Evolutionary conservation across 2,888 invertebrate species (phyloP).

Genomic region (Entomobrya multifasciata): DNA sequence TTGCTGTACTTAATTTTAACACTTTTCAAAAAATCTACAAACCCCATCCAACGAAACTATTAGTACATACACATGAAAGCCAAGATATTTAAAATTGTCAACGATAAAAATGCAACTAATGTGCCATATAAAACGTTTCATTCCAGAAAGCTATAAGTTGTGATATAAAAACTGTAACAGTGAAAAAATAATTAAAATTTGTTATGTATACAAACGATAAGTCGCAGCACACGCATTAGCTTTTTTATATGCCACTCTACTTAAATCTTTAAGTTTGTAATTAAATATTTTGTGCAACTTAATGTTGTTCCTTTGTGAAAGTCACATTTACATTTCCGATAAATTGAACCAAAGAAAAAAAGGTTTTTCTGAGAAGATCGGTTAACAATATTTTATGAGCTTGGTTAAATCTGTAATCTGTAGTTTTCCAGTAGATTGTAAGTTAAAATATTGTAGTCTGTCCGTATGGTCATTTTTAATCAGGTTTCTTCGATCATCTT

Average conservation of each 20-base stretch:
- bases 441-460: too few species aligned
- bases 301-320: neutral
- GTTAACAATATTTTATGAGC: slow-evolving; percentile 46
- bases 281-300: neutral
- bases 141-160: slow-evolving; percentile 62
- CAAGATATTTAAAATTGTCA: too few species aligned
- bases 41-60: too few species aligned
- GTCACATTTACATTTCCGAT: slow-evolving; percentile 9
- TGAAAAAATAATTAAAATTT: neutral
- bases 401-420: slow-evolving; percentile 24
- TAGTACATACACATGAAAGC: too few species aligned
- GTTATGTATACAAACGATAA: neutral
- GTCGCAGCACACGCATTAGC: slow-evolving; percentile 12
- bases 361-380: slow-evolving; percentile 23
- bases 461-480: neutral
- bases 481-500: neutral
- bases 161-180: slow-evolving; percentile 31
- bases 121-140: slow-evolving; percentile 61
- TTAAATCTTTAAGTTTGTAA: too few species aligned
- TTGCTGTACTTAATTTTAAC: too few species aligned
- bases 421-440: neutral
- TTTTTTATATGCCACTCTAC: neutral
- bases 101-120: slow-evolving; percentile 61
- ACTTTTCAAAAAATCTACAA: too few species aligned
- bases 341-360: slow-evolving; percentile 55